Evolutionary conservation across 2,113 vertebrate genomes (phyloP), one percentile per base, ranked within the genome.

Genomic region (Halcyon senegalensis): DNA sequence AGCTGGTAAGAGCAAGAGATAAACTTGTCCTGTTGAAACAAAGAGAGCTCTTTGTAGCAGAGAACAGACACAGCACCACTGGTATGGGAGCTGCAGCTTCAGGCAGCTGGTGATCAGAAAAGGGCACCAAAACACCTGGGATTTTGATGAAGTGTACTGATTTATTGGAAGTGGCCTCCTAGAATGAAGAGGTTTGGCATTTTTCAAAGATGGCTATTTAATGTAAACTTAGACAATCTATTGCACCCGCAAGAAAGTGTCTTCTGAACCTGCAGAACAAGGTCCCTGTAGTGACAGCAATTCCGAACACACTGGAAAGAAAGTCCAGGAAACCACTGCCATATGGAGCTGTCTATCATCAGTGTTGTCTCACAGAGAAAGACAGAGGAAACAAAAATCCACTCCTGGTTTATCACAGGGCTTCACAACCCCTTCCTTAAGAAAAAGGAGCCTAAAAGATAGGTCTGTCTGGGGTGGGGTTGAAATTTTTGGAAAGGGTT

Each of bases 401-500:
- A 13, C 5, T 74, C 31, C 72, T 70, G 58, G 3, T 10, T 77
- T 58, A 48, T 0, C 0, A n/a, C 48, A 62, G 39, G 53, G 35
- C 78, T 84, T 50, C 84, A 33, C 56, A 62, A n/a, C 2, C 25
- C 44, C 48, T 24, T 63, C 23, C 53, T 17, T 16, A 23, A 37
- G 21, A 73, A 55, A 44, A n/a, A 13, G 16, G 10, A 73, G 3
- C 25, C 68, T 25, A 11, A 7, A 31, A 77, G 72, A 50, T 16
- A 62, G 63, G 7, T 62, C 82, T 83, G 75, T 7, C 60, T 87
- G 33, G 60, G 79, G 82, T 23, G 67, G 86, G 56, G 87, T 58
- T 64, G 92, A 31, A 44, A 58, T 75, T 89, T 94, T 90, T 97
- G 93, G 93, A 90, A 87, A 74, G 48, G 8, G 20, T 90, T 94